Base-by-base conservation (phyloP, 2,797 vertebrate species). In the Chrysocyon brachyurus region DNA sequence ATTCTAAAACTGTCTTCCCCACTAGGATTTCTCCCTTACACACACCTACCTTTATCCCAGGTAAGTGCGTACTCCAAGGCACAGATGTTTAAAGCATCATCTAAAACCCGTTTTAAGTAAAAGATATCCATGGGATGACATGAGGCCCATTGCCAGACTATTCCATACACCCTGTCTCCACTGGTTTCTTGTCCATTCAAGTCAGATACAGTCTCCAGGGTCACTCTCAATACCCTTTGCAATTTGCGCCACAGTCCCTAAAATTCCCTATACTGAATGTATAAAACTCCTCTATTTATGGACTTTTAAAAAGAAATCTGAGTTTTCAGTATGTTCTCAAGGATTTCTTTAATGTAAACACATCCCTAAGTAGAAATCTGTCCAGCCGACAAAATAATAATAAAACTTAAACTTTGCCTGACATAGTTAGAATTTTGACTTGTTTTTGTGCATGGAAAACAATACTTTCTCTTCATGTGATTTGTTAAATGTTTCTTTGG, bases 101-200 rank as follows among this genome's bases (percentile, higher is more conserved):
- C 40, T 12, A 31, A 21, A 81, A n/a, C 4, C n/a, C 21, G 16
- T 19, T 68, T 68, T 33, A 56, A 54, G 15, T 57, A 28, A 85
- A 84, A 21, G 1, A 8, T 28, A 15, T 86, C 22, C 63, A 49
- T 14, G 1, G n/a, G 24, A 3, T 31, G 31, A 5, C 11, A 3
- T 26, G 68, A 77, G 73, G 46, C 49, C 31, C 2, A 19, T 17
- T 8, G 12, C 21, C 31, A 61, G 82, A 31, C 40, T 2, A 3
- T 1, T 4, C 5, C 52, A 19, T 19, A 63, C 2, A 4, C 11
- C 57, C 5, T 2, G 5, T 5, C 31, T 46, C 2, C 19, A 0
- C 10, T 5, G 5, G 21, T 33, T 61, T 28, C 5, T 26, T 52
- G 9, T 59, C n/a, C 36, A 33, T 12, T 22, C 22, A 70, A 22